Evolutionary conservation across 2,113 vertebrate species (phyloP), one percentile per base, ranked within the genome.

Genomic region (Barnardius zonarius): DNA sequence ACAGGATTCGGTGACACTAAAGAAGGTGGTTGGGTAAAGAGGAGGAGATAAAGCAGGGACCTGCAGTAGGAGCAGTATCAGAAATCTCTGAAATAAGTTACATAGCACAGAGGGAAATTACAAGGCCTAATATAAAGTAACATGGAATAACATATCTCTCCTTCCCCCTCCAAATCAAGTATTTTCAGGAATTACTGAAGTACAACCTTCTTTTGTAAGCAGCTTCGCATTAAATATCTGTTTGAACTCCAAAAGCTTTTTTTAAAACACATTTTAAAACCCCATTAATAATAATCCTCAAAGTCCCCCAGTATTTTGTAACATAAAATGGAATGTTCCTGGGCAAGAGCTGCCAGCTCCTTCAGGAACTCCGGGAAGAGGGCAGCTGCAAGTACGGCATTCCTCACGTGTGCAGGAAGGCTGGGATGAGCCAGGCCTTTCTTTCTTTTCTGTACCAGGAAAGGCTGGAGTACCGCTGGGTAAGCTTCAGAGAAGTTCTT

Each of bases 301-400:
- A 98, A 98, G 96, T 99, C 99, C 52, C 98, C 98, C 93, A 98
- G 97, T 91, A 98, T 83, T 96, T 98, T 98, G 97, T 98, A 98
- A 69, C 98, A 99, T 73, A 99, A 97, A 92, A 99, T 98, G 86
- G 99, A 99, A 98, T 99, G 99, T 92, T 99, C 99, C 95, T 99
- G 99, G 55, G 99, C 98, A 64, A 99, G 97, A 81, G 99, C 99
- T 6, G 99, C 99, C 97, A 99, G 98, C 86, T 99, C 99, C 98
- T 99, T 99, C 78, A 99, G 98, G 97, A 99, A 99, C 97, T 99
- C 99, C 0, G 98, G 98, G 97, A 99, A 99, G 46, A 99, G 98
- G 89, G 99, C 98, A 9, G 99, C 98, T 10, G 98, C 99, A 1
- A 99, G 98, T 51, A 99, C 97, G 5, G 98, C 98, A 4, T 99